phyloP scores from a whole-genome alignment of 2,113 vertebrate species.

The Neopipo cinnamomea region DNA sequence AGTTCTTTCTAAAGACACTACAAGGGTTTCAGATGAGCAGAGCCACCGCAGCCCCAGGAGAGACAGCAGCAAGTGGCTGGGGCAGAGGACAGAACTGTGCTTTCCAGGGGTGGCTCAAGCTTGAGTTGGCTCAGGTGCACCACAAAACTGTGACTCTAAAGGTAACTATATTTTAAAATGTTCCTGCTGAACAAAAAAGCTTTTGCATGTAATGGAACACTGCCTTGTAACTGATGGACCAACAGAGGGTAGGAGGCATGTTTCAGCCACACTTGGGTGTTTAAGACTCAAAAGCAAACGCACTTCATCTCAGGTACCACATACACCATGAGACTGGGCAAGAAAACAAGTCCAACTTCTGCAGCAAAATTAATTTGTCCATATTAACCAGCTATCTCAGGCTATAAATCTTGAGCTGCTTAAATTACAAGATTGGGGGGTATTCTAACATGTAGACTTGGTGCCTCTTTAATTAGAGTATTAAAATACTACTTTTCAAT shows the following conservation, averaged over 20 bases:
- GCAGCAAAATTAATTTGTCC: neutral
- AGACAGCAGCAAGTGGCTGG: neutral
- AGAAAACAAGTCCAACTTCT: neutral
- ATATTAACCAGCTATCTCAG: neutral
- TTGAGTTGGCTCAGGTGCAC: neutral
- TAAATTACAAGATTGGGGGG: neutral
- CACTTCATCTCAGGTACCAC: neutral
- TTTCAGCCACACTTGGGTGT: neutral
- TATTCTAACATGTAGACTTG: neutral
- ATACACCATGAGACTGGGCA: neutral
- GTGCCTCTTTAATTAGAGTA: neutral
- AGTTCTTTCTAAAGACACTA: neutral
- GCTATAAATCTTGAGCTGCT: neutral
- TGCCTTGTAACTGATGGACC: neutral
- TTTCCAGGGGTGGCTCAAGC: neutral
- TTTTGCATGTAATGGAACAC: neutral
- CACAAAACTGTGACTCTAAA: neutral
- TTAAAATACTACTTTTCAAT: neutral
- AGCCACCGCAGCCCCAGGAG: neutral
- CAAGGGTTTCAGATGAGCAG: neutral
- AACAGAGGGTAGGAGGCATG: neutral
- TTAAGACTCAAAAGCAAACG: neutral
- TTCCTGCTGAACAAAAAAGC: neutral
- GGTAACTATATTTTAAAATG: neutral
- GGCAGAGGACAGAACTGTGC: neutral